Evolutionary conservation across 2,797 vertebrate genomes (phyloP).

Genomic region (Scarus forsteni): DNA sequence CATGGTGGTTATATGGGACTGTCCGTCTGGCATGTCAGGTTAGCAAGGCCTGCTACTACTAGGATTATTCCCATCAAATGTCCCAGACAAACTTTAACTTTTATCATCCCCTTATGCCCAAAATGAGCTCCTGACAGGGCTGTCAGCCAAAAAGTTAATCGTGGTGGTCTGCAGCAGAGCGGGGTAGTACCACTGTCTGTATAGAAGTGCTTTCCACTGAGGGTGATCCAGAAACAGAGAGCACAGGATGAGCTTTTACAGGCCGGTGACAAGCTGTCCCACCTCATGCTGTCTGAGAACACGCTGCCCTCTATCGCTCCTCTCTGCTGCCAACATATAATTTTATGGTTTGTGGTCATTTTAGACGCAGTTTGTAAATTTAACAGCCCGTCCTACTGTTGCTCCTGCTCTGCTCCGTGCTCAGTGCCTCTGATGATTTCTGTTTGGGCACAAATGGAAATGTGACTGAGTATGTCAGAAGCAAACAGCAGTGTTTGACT

Average conservation of each 20-base stretch:
- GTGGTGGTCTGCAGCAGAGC: not conserved
- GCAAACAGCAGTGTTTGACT: no score
- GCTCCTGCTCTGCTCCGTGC: no score
- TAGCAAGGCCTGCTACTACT: no score
- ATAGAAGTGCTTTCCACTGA: not conserved
- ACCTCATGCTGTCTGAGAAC: not conserved
- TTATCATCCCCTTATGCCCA: slow-evolving; percentile 51
- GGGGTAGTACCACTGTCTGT: not conserved
- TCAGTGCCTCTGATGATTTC: no score
- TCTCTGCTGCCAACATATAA: not conserved
- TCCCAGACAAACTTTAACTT: slow-evolving; percentile 12
- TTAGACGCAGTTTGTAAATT: not conserved
- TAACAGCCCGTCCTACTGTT: not conserved
- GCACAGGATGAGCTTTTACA: not conserved
- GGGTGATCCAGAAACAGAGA: not conserved
- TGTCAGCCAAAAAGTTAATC: not conserved
- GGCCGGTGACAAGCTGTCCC: not conserved
- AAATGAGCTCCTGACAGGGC: slow-evolving; percentile 45
- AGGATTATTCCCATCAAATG: no score
- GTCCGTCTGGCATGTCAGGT: no score
- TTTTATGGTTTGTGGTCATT: not conserved
- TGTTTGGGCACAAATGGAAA: no score
- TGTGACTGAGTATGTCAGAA: no score
- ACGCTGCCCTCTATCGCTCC: not conserved
- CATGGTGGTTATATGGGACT: no score